These are phyloP conservation scores for Pseudomyrmex gracilis DNA, from an alignment of 1,140 invertebrate species.

Conservation along the genomic window DNA sequence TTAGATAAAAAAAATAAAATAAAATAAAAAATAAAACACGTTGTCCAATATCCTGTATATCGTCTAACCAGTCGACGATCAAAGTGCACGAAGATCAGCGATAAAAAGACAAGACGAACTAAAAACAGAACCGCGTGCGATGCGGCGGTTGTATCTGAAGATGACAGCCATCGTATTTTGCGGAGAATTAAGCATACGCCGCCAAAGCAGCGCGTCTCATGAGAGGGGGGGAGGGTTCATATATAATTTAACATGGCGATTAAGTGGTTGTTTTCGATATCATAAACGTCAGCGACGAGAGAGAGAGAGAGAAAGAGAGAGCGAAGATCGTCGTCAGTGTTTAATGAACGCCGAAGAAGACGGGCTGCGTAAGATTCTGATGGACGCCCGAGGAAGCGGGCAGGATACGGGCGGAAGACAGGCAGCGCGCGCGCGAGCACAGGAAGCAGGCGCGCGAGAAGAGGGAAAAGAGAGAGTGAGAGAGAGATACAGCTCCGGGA, in stretches of 20 bases:
- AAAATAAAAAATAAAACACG: background rate
- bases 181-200: background rate
- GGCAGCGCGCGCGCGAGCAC: background rate
- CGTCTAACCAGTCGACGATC: background rate
- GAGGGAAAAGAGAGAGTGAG: conserved; percentile 64
- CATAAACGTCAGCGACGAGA: conserved; percentile 24
- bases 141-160: background rate
- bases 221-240: background rate
- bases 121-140: background rate
- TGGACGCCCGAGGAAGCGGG: background rate
- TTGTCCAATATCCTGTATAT: conserved; percentile 12
- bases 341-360: conserved; percentile 64
- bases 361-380: conserved; percentile 4
- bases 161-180: conserved; percentile 13
- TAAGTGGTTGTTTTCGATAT: conserved; percentile 45
- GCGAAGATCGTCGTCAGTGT: conserved; percentile 9
- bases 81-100: no score
- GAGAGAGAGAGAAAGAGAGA: background rate
- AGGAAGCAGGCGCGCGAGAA: conserved; percentile 30
- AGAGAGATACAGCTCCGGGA: conserved; percentile 79
- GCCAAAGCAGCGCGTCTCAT: background rate
- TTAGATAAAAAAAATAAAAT: conserved; percentile 5
- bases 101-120: background rate
- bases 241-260: conserved; percentile 31
- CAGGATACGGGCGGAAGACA: background rate